Conservation (phyloP, 2,113 vertebrate genomes). For the Hippocampus guttulatus region DNA sequence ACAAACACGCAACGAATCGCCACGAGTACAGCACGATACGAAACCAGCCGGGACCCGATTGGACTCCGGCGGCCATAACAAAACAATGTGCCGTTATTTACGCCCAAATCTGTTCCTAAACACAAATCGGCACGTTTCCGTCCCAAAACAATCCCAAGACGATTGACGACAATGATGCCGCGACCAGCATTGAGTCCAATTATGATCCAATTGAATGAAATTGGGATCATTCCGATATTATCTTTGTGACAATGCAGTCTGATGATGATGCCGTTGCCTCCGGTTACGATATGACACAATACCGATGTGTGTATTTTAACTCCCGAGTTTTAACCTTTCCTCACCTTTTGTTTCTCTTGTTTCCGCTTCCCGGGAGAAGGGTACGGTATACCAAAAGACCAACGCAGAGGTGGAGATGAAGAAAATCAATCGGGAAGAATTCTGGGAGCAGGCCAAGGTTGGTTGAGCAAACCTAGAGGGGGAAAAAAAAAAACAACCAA, state of each 20-base stretch:
- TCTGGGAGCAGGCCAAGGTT: slow-evolving; percentile 98
- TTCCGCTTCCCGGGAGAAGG: slow-evolving; percentile 67
- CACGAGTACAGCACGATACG: too few species aligned
- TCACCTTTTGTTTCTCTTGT: background rate
- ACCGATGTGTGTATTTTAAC: background rate
- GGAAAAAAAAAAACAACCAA: background rate
- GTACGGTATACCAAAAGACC: slow-evolving; percentile 92
- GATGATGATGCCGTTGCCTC: background rate
- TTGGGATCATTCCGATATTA: too few species aligned
- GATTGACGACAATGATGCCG: too few species aligned
- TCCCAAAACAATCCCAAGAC: too few species aligned
- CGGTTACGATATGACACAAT: background rate
- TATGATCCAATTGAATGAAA: too few species aligned
- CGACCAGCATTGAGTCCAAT: too few species aligned
- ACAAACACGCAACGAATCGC: background rate
- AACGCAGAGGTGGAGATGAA: slow-evolving; percentile 97
- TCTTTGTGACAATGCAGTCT: background rate
- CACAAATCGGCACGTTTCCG: too few species aligned
- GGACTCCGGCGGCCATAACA: too few species aligned
- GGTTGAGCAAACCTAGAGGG: slow-evolving; percentile 5
- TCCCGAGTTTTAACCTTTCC: background rate
- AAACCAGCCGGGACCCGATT: too few species aligned
- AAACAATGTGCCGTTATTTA: too few species aligned
- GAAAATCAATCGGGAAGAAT: slow-evolving; percentile 94
- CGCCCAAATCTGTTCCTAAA: background rate